These are phyloP conservation scores for Lepidurus apus DNA, from an alignment of 1,140 invertebrate species.

Conservation along the genomic window DNA sequence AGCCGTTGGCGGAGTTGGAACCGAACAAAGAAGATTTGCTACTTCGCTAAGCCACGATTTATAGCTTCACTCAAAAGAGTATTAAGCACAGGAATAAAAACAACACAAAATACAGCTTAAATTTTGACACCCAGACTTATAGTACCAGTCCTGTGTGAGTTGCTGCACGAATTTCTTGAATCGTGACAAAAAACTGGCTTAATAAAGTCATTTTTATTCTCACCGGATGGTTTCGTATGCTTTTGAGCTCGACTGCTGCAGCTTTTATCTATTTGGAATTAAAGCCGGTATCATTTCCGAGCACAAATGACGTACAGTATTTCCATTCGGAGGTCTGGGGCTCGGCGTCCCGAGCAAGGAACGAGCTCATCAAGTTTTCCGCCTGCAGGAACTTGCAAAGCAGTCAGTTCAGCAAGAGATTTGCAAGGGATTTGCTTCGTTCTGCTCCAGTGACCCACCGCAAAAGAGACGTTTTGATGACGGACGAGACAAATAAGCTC, in stretches of 20 bases:
- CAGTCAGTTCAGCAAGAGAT: not conserved
- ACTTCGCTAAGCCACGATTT: not conserved
- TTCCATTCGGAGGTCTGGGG: not conserved
- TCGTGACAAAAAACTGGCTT: too few relatives aligned
- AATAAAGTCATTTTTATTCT: too few relatives aligned
- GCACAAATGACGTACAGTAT: too few relatives aligned
- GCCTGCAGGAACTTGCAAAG: constrained; percentile 10
- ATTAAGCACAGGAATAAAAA: not conserved
- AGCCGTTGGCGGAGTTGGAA: not conserved
- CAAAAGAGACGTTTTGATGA: constrained; percentile 21
- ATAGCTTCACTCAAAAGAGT: not conserved
- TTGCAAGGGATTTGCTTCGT: constrained; percentile 1
- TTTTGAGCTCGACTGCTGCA: too few relatives aligned
- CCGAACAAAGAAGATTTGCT: not conserved
- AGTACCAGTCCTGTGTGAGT: too few relatives aligned
- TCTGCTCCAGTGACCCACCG: not conserved
- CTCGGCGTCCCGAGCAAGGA: not conserved
- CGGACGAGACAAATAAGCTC: constrained; percentile 13
- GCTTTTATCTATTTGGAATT: too few relatives aligned
- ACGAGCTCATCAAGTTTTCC: constrained; percentile 6
- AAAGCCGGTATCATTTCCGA: too few relatives aligned
- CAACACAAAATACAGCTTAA: not conserved
- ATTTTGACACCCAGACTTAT: too few relatives aligned
- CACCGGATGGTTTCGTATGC: too few relatives aligned
- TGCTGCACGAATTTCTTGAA: too few relatives aligned